These are phyloP conservation scores for Lysiphlebus fabarum DNA, from an alignment of 1,140 invertebrate genomes.

Conservation along the genomic window DNA sequence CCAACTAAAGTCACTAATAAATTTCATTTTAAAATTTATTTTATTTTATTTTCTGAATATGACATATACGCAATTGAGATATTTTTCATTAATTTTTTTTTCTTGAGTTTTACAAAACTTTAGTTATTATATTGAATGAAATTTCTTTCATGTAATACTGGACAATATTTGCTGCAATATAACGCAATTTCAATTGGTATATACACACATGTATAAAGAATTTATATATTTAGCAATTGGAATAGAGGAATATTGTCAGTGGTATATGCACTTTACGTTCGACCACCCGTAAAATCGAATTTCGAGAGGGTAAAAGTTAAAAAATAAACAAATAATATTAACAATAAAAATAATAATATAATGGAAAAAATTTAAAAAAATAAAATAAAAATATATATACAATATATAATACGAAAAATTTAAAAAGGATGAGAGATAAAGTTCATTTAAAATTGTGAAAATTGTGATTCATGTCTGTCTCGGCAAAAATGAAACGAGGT, in stretches of 20 bases:
- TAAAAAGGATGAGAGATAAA: neutral
- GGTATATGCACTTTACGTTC: neutral
- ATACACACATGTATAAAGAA: neutral
- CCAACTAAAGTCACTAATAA: no score
- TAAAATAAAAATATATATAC: constrained; percentile 8
- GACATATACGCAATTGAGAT: no score
- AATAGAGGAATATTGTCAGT: no score
- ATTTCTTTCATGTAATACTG: no score
- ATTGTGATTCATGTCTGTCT: constrained; percentile 16
- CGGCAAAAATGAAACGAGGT: constrained; percentile 10
- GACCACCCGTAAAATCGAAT: constrained; percentile 23
- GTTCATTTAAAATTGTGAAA: constrained; percentile 14
- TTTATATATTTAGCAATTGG: neutral
- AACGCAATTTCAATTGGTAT: neutral
- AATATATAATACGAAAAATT: constrained; percentile 8
- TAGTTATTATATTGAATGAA: no score
- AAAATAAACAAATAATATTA: neutral
- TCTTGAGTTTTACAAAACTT: no score
- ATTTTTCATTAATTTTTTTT: no score
- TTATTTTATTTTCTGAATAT: no score
- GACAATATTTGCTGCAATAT: constrained; percentile 8
- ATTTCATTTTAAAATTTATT: no score
- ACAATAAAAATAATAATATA: constrained; percentile 1
- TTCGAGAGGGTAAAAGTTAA: constrained; percentile 5
- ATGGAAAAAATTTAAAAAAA: constrained; percentile 10